phyloP scores from a whole-genome alignment of 2,888 invertebrate genomes.

The Acanthacorydalis orientalis region DNA sequence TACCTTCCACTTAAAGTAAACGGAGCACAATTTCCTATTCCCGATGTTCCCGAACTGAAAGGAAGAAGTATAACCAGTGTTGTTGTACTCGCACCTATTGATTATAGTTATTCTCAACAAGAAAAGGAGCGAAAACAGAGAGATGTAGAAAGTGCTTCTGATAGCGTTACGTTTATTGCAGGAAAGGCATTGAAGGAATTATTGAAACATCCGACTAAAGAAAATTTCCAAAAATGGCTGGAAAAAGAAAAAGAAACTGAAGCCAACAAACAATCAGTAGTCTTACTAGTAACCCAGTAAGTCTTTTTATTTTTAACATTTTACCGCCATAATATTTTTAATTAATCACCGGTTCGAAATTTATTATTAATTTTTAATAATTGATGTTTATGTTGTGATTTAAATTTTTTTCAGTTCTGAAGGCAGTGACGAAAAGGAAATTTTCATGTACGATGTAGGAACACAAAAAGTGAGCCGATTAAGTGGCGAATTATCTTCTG shows the following conservation, averaged over 20 bases:
- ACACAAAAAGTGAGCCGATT: constrained; percentile 60
- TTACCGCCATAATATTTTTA: no score
- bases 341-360: constrained; percentile 9
- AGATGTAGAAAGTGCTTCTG: constrained; percentile 33
- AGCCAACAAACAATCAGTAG: constrained; percentile 61
- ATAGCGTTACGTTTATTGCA: constrained; percentile 55
- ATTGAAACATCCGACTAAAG: constrained; percentile 53
- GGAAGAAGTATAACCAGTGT: constrained; percentile 70
- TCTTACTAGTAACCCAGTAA: constrained; percentile 69
- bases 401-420: constrained; percentile 4
- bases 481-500: constrained; percentile 64
- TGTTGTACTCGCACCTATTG: constrained; percentile 69
- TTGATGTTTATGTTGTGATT: not conserved
- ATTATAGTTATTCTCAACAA: constrained; percentile 40
- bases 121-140: constrained; percentile 35
- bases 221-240: constrained; percentile 67
- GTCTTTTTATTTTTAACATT: constrained; percentile 23
- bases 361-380: not conserved
- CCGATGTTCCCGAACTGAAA: constrained; percentile 55
- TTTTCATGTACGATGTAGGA: constrained; percentile 72
- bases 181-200: constrained; percentile 61
- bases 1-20: constrained; percentile 73
- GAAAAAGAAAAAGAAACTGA: constrained; percentile 59
- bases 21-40: constrained; percentile 70
- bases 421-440: constrained; percentile 40